A percentile compares a stretch with the other conserved stretches of the same genome.
Conservation (phyloP, 2,797 vertebrate species). For the Melanotaenia pygmaea region DNA sequence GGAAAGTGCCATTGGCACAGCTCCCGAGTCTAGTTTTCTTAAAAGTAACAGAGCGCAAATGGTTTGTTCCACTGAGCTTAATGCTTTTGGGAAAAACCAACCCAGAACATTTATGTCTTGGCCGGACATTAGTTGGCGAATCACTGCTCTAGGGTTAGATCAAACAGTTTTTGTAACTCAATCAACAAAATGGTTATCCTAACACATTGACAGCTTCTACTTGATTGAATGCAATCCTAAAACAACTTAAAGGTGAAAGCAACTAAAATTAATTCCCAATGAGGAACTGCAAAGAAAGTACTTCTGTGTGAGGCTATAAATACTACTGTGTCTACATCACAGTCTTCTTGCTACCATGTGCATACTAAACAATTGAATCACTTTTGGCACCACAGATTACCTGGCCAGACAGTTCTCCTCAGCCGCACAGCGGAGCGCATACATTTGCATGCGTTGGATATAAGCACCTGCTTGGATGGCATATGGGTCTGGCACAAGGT, state of each 20-base stretch:
- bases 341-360: conserved; percentile 25
- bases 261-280: conserved; percentile 10
- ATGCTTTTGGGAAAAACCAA: conserved; percentile 71
- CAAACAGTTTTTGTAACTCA: conserved; percentile 34
- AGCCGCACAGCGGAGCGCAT: conserved; percentile 87
- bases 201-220: conserved; percentile 7
- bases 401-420: conserved; percentile 90
- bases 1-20: conserved; percentile 48
- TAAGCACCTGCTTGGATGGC: conserved; percentile 88
- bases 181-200: conserved; percentile 26
- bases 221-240: conserved; percentile 10
- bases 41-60: conserved; percentile 53
- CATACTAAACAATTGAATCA: conserved; percentile 43
- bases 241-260: conserved; percentile 20
- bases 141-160: conserved; percentile 51
- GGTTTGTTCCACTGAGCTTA: conserved; percentile 65
- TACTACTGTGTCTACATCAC: conserved; percentile 10
- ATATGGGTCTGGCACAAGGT: conserved; percentile 87
- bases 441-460: conserved; percentile 88
- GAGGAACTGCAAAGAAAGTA: conserved; percentile 31
- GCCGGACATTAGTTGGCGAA: conserved; percentile 62
- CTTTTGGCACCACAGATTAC: conserved; percentile 70
- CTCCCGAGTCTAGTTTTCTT: conserved; percentile 42
- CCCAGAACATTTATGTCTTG: conserved; percentile 73
- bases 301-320: conserved; percentile 5